Base-by-base conservation (phyloP, 2,888 invertebrate species). In the Acrobasis consociella region DNA sequence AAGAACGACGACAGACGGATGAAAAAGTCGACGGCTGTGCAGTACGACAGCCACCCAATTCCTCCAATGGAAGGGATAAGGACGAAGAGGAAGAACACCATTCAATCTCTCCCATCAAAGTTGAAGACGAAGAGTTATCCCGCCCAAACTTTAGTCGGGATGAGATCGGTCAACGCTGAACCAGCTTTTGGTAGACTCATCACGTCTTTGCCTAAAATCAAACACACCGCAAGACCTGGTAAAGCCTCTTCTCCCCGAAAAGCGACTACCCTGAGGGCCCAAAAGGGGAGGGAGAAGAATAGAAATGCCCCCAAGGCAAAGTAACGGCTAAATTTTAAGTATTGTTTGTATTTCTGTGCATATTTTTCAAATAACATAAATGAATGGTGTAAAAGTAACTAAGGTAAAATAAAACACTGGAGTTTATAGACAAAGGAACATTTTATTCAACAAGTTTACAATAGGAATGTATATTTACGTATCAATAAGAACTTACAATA, bases 161-260 rank as follows among this genome's bases (percentile, higher is more conserved):
- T 72, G 11, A 62, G 70, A 16, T 15, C 66, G 37, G 56, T 51
- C 9, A 70, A 70, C n/a, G 68, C 73, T 2, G 65, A 62, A 46
- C 60, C 64, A 46, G 58, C 64, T 60, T 51, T 68, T 17, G 56
- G 42, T 13, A 56, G 56, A 56, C 16, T 16, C 1, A 38, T 7
- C 13, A 46, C 9, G 10, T 42, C 56, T 7, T 2, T 42, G 9
- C 56, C 56, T 42, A 56, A 56, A 56, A 2, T 49, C 37, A 68
- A 66, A 39, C 64, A 64, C 17, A 17, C 59, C 1, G 10, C 49
- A 10, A 63, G 78, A 60, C 69, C 70, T 7, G 73, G 69, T n/a
- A 79, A 85, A 71, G 73, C 70, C 0, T 81, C 83, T 2, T 67
- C 75, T 42, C 76, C 76, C 0, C 69, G 82, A 1, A 85, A 83